Conservation (phyloP, 2,888 invertebrate species). For the Tenthredo livida region DNA sequence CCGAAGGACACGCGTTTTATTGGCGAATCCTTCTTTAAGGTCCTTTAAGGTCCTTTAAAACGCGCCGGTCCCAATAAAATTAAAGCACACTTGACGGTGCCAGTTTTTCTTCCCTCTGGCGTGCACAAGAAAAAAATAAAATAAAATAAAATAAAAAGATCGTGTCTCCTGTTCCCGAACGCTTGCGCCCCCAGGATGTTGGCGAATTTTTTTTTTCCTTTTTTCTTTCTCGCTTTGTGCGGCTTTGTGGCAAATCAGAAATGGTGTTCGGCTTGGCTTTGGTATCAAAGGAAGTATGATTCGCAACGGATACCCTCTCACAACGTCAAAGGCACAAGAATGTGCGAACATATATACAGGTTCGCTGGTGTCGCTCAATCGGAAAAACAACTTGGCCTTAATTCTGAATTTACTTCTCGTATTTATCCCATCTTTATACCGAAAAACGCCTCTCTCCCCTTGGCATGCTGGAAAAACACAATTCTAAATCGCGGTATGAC, state of each 20-base stretch:
- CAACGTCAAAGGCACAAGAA: conserved; percentile 35
- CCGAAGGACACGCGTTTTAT: conserved; percentile 50
- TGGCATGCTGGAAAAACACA: conserved; percentile 1
- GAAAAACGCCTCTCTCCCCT: neutral
- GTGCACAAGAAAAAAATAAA: conserved; percentile 22
- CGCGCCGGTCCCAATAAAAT: conserved; percentile 46
- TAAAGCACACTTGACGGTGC: conserved; percentile 48
- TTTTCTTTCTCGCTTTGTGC: conserved; percentile 24
- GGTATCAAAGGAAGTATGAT: conserved; percentile 44
- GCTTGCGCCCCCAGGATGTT: conserved; percentile 35
- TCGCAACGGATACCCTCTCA: conserved; percentile 38
- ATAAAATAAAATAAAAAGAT: neutral
- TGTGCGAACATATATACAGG: neutral
- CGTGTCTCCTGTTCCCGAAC: conserved; percentile 29
- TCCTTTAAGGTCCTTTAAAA: conserved; percentile 48
- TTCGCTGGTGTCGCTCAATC: conserved; percentile 37
- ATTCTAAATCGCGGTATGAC: neutral
- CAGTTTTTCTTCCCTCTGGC: conserved; percentile 34
- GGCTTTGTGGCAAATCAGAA: conserved; percentile 42
- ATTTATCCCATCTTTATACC: neutral
- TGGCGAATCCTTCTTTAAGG: conserved; percentile 47
- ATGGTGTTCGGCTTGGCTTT: conserved; percentile 39
- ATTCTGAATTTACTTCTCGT: conserved; percentile 25
- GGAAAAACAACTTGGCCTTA: conserved; percentile 42
- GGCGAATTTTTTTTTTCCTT: neutral